These are phyloP conservation scores for Ceratosolen solmsi DNA, from an alignment of 1,140 invertebrate genomes.

Conservation along the genomic window DNA sequence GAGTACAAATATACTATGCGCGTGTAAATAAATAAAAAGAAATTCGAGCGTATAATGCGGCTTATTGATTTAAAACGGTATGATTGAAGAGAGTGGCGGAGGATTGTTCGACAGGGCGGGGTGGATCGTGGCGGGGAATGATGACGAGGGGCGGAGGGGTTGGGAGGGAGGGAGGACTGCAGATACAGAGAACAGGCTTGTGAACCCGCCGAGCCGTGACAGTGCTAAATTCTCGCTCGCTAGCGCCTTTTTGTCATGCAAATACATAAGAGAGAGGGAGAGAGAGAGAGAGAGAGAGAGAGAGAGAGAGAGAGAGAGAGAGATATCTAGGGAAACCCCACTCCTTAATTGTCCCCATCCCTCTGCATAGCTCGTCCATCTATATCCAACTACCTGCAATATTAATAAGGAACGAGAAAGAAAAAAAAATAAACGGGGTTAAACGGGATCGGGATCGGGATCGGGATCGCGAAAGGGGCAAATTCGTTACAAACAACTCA, in stretches of 20 bases:
- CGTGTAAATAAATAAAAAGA: constrained; percentile 22
- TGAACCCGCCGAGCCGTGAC: not conserved
- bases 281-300: not conserved
- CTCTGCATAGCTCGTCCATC: not conserved
- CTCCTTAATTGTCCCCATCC: constrained; percentile 17
- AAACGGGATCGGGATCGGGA: no score
- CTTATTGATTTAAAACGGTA: constrained; percentile 31
- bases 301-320: not conserved
- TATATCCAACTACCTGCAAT: constrained; percentile 7
- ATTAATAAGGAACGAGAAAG: constrained; percentile 22
- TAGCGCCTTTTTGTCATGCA: constrained; percentile 31
- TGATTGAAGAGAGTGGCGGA: not conserved
- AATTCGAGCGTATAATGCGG: constrained; percentile 10
- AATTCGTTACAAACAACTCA: not conserved
- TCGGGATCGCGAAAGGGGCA: not conserved
- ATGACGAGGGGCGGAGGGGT: no score
- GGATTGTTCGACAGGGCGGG: not conserved
- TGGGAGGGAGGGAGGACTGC: no score
- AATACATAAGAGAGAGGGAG: not conserved
- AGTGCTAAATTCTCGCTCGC: not conserved
- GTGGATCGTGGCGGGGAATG: not conserved
- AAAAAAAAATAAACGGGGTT: no score
- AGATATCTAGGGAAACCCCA: not conserved
- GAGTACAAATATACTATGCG: not conserved
- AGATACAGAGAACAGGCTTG: not conserved